Evolutionary conservation across 2,888 invertebrate genomes (phyloP).

Genomic region (Pollenia amentaria): DNA sequence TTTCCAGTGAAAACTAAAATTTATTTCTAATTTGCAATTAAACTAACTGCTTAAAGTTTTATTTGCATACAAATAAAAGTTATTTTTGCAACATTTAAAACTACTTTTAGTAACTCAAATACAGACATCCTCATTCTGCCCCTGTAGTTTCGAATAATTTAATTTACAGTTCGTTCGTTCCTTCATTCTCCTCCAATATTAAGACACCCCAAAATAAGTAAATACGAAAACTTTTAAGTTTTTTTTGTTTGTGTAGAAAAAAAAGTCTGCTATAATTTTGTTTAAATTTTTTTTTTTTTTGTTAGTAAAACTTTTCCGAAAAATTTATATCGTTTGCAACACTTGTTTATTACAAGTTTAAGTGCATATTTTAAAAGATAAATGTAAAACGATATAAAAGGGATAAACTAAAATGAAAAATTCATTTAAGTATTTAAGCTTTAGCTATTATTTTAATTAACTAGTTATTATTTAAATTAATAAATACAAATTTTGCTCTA

Average conservation of each 20-base stretch:
- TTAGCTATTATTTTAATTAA: too few species aligned
- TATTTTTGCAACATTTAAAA: conserved; percentile 50
- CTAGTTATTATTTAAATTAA: too few species aligned
- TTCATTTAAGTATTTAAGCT: too few species aligned
- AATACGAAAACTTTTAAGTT: conserved; percentile 43
- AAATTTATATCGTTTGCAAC: conserved; percentile 8
- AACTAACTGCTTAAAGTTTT: conserved; percentile 34
- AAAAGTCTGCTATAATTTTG: conserved; percentile 26
- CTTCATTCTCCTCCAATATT: conserved; percentile 30
- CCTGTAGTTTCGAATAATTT: conserved; percentile 25
- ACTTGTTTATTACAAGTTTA: not conserved
- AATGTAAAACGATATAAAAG: not conserved
- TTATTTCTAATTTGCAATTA: conserved; percentile 55
- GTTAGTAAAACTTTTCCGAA: conserved; percentile 3
- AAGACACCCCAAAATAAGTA: conserved; percentile 26
- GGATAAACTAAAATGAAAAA: not conserved
- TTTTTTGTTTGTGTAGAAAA: not conserved
- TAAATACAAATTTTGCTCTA: too few species aligned
- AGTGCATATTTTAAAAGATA: not conserved
- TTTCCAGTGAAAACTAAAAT: not conserved
- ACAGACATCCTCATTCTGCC: conserved; percentile 50
- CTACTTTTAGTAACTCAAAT: conserved; percentile 31
- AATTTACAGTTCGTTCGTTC: not conserved
- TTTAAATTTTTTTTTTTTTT: conserved; percentile 22
- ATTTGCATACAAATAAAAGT: conserved; percentile 43